Evolutionary conservation across 2,888 invertebrate genomes (phyloP).

Genomic region (Emesis furor): DNA sequence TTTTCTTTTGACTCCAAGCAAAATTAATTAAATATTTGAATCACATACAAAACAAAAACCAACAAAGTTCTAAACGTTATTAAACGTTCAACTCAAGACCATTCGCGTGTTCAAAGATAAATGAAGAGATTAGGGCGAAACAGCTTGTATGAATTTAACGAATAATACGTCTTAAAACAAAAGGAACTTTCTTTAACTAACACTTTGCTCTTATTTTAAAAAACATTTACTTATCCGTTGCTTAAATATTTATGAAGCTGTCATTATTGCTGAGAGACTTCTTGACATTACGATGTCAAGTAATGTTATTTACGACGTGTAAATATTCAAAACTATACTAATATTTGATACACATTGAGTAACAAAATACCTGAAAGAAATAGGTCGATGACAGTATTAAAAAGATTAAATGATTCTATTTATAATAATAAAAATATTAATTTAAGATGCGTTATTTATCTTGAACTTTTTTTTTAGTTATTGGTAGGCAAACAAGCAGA

Average conservation of each 20-base stretch:
- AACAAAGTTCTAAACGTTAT: background rate
- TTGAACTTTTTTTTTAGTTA: too few species aligned
- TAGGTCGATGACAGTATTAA: too few species aligned
- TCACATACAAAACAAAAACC: conserved; percentile 1
- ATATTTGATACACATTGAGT: too few species aligned
- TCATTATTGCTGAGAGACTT: background rate
- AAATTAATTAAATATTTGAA: conserved; percentile 5
- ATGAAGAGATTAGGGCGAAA: conserved; percentile 3
- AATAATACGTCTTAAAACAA: conserved; percentile 2
- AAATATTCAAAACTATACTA: too few species aligned
- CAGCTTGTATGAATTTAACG: conserved; percentile 17
- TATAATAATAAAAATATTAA: too few species aligned
- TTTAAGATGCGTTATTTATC: too few species aligned
- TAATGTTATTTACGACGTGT: too few species aligned
- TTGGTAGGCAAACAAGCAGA: too few species aligned
- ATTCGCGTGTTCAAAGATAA: conserved; percentile 6
- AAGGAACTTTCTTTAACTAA: background rate
- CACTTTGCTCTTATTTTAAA: background rate
- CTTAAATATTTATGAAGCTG: background rate
- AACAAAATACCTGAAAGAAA: too few species aligned
- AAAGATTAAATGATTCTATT: too few species aligned
- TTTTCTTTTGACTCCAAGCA: too few species aligned
- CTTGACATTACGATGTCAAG: too few species aligned
- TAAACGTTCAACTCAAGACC: background rate
- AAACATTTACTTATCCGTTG: background rate